Conservation (phyloP, 2,888 invertebrate genomes). For the Hyposoter didymator region DNA sequence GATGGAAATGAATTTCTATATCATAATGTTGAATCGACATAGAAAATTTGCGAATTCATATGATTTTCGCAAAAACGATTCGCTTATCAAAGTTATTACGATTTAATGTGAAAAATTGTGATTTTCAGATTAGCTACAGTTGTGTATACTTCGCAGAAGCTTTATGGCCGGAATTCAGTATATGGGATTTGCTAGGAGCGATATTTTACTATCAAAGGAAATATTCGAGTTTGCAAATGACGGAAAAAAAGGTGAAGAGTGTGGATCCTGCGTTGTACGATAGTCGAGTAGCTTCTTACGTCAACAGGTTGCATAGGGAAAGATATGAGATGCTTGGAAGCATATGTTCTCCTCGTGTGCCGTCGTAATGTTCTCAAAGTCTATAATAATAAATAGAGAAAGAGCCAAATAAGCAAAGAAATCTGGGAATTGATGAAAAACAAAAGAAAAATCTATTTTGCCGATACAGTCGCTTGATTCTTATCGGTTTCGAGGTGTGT, state of each 20-base stretch:
- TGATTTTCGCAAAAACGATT: neutral
- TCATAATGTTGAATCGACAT: neutral
- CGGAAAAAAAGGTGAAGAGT: constrained; percentile 63
- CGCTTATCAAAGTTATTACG: neutral
- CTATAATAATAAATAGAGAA: constrained; percentile 16
- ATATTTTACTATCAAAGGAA: constrained; percentile 94
- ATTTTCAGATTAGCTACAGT: constrained; percentile 89
- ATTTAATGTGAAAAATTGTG: neutral
- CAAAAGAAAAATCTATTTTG: neutral
- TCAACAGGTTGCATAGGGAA: constrained; percentile 74
- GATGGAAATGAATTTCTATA: no score
- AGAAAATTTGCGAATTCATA: neutral
- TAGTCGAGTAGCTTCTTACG: constrained; percentile 73
- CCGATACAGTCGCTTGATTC: neutral
- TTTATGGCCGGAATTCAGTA: constrained; percentile 98
- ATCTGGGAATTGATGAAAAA: neutral
- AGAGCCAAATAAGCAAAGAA: constrained; percentile 41
- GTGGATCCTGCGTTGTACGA: constrained; percentile 68
- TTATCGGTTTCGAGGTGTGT: constrained; percentile 3
- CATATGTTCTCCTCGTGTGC: constrained; percentile 44
- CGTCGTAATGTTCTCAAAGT: constrained; percentile 23
- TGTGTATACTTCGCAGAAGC: constrained; percentile 95
- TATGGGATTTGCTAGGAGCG: constrained; percentile 95
- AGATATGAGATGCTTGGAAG: constrained; percentile 71
- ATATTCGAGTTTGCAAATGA: constrained; percentile 75